These are phyloP conservation scores for Lithodes maja DNA, from an alignment of 2,888 invertebrate species.

Conservation along the genomic window DNA sequence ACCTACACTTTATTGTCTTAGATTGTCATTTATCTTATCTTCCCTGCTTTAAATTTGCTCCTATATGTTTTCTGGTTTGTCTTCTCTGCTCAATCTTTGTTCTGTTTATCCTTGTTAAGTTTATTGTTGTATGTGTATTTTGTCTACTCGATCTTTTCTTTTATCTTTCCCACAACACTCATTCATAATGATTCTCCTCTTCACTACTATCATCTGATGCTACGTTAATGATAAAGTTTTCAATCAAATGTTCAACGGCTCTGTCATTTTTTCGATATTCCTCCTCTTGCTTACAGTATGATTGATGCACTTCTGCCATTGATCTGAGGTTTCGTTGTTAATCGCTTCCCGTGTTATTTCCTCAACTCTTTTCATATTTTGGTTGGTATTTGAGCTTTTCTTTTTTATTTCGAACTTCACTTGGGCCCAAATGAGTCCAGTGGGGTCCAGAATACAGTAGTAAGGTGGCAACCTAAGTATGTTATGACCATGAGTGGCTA, in stretches of 20 bases:
- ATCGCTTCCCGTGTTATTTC: constrained; percentile 2
- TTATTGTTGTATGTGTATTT: too few species aligned
- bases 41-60: too few species aligned
- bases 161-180: too few species aligned
- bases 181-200: background rate
- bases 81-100: too few species aligned
- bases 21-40: too few species aligned
- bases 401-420: background rate
- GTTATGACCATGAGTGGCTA: background rate
- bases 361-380: background rate
- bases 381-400: background rate
- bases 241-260: background rate
- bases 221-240: background rate
- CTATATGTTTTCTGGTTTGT: too few species aligned
- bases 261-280: background rate
- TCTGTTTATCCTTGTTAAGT: too few species aligned
- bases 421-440: constrained; percentile 13
- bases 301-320: background rate
- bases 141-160: too few species aligned
- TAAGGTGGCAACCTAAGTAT: background rate
- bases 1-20: too few species aligned
- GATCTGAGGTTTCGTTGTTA: background rate
- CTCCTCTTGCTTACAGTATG: background rate
- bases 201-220: background rate
- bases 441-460: constrained; percentile 1